Evolutionary conservation across 2,888 invertebrate species (phyloP).

Genomic region (Pocota personata): DNA sequence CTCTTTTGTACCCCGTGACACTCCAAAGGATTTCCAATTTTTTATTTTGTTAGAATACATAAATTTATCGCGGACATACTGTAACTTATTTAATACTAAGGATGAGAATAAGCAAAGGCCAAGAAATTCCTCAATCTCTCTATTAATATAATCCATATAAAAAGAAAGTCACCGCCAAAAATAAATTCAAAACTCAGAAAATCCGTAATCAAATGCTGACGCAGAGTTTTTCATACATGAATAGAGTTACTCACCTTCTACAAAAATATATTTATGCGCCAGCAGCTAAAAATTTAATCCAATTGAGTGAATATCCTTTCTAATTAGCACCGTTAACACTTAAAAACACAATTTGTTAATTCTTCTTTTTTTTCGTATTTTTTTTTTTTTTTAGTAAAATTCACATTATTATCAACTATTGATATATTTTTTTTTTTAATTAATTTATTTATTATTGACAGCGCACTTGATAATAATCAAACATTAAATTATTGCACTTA

Average conservation of each 20-base stretch:
- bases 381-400: constrained; percentile 25
- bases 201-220: not conserved
- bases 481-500: constrained; percentile 10
- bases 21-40: too few relatives aligned
- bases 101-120: too few relatives aligned
- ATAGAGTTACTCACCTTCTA: constrained; percentile 5
- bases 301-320: constrained; percentile 57
- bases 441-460: constrained; percentile 6
- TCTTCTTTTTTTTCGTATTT: not conserved
- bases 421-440: not conserved
- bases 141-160: too few relatives aligned
- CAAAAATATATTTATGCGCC: not conserved
- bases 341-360: not conserved
- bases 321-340: constrained; percentile 23
- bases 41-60: too few relatives aligned
- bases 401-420: constrained; percentile 3
- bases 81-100: too few relatives aligned
- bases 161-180: not conserved
- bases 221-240: not conserved
- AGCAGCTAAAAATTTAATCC: constrained; percentile 40
- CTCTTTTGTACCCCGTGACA: too few relatives aligned
- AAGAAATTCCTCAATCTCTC: too few relatives aligned
- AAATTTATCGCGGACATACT: too few relatives aligned
- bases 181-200: not conserved
- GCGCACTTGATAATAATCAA: constrained; percentile 10